Evolutionary conservation across 1,140 invertebrate genomes (phyloP), one percentile per base, ranked within the genome.

Genomic region (Plutomurus gul): DNA sequence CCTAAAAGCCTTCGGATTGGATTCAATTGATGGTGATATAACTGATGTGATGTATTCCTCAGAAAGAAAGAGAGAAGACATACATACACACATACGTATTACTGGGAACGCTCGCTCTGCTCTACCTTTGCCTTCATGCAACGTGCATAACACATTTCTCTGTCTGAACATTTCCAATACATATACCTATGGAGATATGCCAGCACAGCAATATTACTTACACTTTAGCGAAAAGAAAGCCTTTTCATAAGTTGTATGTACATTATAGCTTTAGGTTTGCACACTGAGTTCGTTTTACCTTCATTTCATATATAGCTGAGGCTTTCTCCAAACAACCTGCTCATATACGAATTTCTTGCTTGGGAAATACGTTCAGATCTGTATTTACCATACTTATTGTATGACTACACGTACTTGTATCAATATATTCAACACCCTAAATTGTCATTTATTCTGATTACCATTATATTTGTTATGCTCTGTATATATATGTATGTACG

Each of bases 1-100:
- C 80, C 73, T 81, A 81, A 79, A 78, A 79, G 77, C 80, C 74
- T 78, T 74, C 74, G 72, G 76, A 81, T 81, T 81, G 80, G 74
- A 81, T 81, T 76, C 80, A 75, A 81, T 81, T 81, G 80, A 81
- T 81, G 76, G 71, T 65, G 56, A 65, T 65, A 36, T 65, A 65
- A 65, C 56, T 65, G 56, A 65, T 65, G 56, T 65, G 56, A 65
- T 65, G 56, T 33, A 65, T 25, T 65, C 36, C 30, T 25, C 10
- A 7, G 25, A 30, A 22, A 22, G 43, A 51, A 51, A 51, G 47
- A 20, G n/a, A 13, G 13, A n/a, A 65, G 16, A 60, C 51, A 20
- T 13, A 56, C 16, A 25, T 56, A 56, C 20, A 20, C 8, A 30
- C 25, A n/a, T n/a, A n/a, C n/a, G n/a, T n/a, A n/a, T n/a, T n/a